A percentile compares a stretch with the other conserved stretches of the same genome.
Conservation (phyloP, 2,888 invertebrate species). For the Cantharis lateralis region DNA sequence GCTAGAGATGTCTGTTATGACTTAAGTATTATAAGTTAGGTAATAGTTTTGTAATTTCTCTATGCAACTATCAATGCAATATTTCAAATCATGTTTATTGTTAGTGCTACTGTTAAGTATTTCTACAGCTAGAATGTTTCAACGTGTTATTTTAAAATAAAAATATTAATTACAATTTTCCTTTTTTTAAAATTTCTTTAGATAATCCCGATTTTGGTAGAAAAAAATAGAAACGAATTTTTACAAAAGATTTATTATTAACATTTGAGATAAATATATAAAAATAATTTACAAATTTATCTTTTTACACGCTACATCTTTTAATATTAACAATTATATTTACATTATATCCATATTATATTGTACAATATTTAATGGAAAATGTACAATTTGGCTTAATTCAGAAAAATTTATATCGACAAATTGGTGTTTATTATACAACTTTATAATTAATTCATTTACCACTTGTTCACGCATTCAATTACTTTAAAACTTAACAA, state of each 20-base stretch:
- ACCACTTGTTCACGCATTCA: background rate
- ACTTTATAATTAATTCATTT: background rate
- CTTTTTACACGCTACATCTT: conserved; percentile 11
- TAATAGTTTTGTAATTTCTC: conserved; percentile 7
- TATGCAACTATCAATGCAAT: conserved; percentile 39
- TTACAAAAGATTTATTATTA: conserved; percentile 22
- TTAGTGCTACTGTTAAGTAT: conserved; percentile 26
- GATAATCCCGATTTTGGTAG: background rate
- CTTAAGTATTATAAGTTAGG: conserved; percentile 26
- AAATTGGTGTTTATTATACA: background rate
- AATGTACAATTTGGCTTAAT: background rate
- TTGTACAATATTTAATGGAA: background rate
- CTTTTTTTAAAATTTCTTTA: background rate
- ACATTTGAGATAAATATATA: conserved; percentile 28
- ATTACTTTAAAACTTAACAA: background rate
- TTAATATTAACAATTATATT: conserved; percentile 26
- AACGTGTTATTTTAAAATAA: conserved; percentile 27
- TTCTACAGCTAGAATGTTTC: conserved; percentile 19
- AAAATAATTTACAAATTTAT: conserved; percentile 30
- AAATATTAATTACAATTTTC: background rate
- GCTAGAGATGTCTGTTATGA: conserved; percentile 13
- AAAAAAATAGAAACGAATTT: background rate
- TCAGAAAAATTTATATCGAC: background rate
- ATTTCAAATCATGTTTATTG: conserved; percentile 29
- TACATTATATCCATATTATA: conserved; percentile 11